Conservation (phyloP, 2,888 invertebrate species). For the Scaptomyza polygonia region DNA sequence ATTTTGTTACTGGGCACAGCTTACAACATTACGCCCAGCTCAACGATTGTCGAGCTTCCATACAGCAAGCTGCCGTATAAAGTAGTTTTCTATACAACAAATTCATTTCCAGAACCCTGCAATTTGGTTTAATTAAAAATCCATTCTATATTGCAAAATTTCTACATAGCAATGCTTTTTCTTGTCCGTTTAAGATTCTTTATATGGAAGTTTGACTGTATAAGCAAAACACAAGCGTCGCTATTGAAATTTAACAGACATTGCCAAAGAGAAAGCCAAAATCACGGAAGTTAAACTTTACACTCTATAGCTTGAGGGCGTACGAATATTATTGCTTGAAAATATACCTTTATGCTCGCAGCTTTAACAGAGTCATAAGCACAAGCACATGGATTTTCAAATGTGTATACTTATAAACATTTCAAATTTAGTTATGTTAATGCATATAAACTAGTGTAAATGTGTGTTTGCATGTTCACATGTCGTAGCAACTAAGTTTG, state of each 20-base stretch:
- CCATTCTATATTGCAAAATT: no score
- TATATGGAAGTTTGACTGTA: no score
- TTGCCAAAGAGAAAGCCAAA: not conserved
- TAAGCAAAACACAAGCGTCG: not conserved
- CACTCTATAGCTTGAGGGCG: not conserved
- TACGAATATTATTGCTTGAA: not conserved
- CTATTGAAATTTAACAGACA: not conserved
- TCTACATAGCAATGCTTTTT: no score
- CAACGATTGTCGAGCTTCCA: no score
- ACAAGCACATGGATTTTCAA: not conserved
- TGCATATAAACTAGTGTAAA: not conserved
- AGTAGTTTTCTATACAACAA: no score
- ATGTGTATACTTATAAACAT: conserved; percentile 2
- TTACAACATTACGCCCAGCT: not conserved
- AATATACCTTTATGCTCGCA: not conserved
- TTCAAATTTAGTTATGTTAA: not conserved
- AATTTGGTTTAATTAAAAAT: no score
- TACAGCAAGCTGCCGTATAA: no score
- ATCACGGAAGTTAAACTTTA: not conserved
- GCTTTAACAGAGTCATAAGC: not conserved
- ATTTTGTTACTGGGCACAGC: not conserved
- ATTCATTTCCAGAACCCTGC: no score
- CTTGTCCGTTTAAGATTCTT: no score
- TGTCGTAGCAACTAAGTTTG: conserved; percentile 23
- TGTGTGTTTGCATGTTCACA: not conserved